Evolutionary conservation across 2,797 vertebrate species (phyloP), one percentile per base, ranked within the genome.

Genomic region (Discoglossus pictus): DNA sequence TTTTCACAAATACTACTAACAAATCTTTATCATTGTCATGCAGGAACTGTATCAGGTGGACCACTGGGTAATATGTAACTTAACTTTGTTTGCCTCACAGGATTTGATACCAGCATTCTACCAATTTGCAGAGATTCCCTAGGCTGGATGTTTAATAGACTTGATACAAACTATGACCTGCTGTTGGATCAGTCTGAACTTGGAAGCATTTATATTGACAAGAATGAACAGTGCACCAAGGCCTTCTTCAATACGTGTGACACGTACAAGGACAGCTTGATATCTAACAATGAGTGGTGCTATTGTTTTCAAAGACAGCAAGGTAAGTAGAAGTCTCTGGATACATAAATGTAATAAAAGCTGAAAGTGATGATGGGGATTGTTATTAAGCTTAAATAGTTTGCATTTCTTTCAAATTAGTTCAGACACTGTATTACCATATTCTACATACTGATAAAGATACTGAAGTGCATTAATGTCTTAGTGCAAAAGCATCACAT

Each of bases 251-350:
- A 86, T 68, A 94, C 94, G 8, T 99, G 96, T 64, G 94, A 98
- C 75, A 88, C 91, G 0, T 94, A 92, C 70, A 83, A 73, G 11
- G 93, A 98, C 82, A 89, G 88, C 67, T 85, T 93, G 54, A 90
- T 99, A 82, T 95, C 91, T 78, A 96, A 95, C 82, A 94, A 93
- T 11, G 95, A 99, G 73, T 99, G 97, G 97, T 98, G 95, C 83
- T 94, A 93, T 27, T 98, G 97, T 80, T 98, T 98, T 84, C 96
- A 99, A 83, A 94, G 92, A 73, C 93, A 94, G 84, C 92, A 95
- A 88, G 92, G 92, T 94, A 87, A 88, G 77, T 54, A 31, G 27
- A 31, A 8, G 8, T 8, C 27, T 8, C 8, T 31, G 8, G 27
- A 31, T 31, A 4, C 27, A 31, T 31, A 8, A 4, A 31, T 31